These are phyloP conservation scores for Torymus aiolomorphi DNA, from an alignment of 2,888 invertebrate species.

Conservation along the genomic window DNA sequence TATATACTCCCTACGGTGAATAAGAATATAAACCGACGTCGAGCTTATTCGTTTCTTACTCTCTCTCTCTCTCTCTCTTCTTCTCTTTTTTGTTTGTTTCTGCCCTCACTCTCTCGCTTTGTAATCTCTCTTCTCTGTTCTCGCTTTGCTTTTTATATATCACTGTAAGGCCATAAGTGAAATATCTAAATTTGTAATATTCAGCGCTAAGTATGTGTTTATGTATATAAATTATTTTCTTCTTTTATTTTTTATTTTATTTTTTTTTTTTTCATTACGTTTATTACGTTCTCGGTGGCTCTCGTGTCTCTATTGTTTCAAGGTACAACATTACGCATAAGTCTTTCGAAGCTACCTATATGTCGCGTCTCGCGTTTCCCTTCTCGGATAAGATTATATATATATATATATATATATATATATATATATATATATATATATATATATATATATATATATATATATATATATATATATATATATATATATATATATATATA, in stretches of 20 bases:
- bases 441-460: too few species aligned
- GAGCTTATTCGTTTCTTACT: too few species aligned
- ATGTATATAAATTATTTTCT: conserved; percentile 64
- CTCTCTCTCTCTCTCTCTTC: background rate
- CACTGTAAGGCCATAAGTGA: conserved; percentile 72
- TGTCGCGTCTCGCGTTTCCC: background rate
- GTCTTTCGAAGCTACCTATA: conserved; percentile 28
- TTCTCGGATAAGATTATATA: conserved; percentile 5
- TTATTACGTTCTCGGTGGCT: too few species aligned
- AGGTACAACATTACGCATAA: conserved; percentile 61
- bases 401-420: too few species aligned
- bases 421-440: too few species aligned
- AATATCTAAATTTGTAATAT: conserved; percentile 69
- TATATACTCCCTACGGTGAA: too few species aligned
- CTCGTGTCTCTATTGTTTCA: conserved; percentile 53
- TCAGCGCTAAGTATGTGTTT: conserved; percentile 64
- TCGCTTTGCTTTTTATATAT: conserved; percentile 59
- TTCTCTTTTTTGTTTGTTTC: background rate
- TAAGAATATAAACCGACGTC: too few species aligned
- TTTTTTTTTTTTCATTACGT: conserved; percentile 50
- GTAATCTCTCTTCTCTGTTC: conserved; percentile 38
- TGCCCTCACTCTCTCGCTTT: conserved; percentile 27
- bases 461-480: too few species aligned
- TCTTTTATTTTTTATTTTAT: conserved; percentile 34
- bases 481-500: too few species aligned